Conservation (phyloP, 2,888 invertebrate species). For the Heteropelma amictum region DNA sequence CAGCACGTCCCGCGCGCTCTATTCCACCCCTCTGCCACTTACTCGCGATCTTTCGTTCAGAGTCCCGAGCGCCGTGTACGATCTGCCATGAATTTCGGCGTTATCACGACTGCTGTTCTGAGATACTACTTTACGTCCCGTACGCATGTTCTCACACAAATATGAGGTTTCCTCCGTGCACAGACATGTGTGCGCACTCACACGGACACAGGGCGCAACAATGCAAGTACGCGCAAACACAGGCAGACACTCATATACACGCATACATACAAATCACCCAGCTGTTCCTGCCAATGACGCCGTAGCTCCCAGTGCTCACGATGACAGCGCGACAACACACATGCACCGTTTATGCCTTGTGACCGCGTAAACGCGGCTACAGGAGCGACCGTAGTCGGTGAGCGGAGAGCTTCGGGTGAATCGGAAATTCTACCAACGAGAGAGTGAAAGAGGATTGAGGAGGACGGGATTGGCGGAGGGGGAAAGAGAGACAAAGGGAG, state of each 20-base stretch:
- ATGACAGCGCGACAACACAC: constrained; percentile 38
- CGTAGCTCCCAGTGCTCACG: constrained; percentile 31
- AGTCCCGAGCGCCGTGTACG: constrained; percentile 44
- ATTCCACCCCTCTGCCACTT: background rate
- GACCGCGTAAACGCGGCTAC: constrained; percentile 43
- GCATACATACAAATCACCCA: constrained; percentile 17
- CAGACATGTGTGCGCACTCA: background rate
- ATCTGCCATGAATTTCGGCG: constrained; percentile 49
- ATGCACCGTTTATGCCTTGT: constrained; percentile 45
- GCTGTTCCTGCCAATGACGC: constrained; percentile 27
- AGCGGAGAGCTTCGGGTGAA: constrained; percentile 43
- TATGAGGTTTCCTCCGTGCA: constrained; percentile 1
- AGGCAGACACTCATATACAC: background rate
- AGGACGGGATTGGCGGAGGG: constrained; percentile 23
- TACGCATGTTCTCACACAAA: constrained; percentile 44
- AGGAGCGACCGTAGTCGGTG: constrained; percentile 44
- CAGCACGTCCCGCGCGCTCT: background rate
- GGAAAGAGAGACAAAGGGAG: constrained; percentile 6
- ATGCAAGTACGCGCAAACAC: background rate
- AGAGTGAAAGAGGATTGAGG: constrained; percentile 5
- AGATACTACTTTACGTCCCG: constrained; percentile 34
- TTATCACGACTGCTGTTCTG: constrained; percentile 45
- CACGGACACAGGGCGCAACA: background rate
- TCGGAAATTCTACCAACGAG: constrained; percentile 27
- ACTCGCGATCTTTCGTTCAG: constrained; percentile 3